These are phyloP conservation scores for Nasonia vitripennis DNA, from an alignment of 1,140 invertebrate species.

Conservation along the genomic window DNA sequence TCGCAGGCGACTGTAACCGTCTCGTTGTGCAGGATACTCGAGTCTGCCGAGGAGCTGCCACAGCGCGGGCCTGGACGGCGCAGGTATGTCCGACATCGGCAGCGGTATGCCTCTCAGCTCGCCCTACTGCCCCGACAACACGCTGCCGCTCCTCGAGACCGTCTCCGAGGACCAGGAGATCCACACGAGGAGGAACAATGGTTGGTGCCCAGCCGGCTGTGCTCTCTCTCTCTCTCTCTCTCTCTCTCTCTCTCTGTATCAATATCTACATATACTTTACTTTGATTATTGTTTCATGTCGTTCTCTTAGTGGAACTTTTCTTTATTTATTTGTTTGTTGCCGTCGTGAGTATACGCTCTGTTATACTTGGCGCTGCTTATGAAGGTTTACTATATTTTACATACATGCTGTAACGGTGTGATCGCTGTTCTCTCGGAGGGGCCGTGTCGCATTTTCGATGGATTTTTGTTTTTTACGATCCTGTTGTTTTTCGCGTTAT, in stretches of 20 bases:
- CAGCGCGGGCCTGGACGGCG: slow-evolving; percentile 75
- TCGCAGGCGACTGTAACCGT: neutral
- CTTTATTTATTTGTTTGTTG: too few relatives aligned
- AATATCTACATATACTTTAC: too few relatives aligned
- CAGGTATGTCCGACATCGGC: slow-evolving; percentile 73
- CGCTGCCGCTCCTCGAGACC: slow-evolving; percentile 77
- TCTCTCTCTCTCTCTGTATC: too few relatives aligned
- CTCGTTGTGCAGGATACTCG: slow-evolving; percentile 81
- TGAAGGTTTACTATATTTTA: too few relatives aligned
- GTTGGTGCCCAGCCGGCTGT: slow-evolving; percentile 61
- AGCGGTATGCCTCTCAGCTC: slow-evolving; percentile 70
- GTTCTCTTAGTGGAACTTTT: too few relatives aligned
- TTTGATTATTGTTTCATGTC: too few relatives aligned
- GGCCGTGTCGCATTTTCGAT: too few relatives aligned
- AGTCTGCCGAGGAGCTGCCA: slow-evolving; percentile 88
- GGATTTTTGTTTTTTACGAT: neutral
- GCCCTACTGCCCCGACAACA: slow-evolving; percentile 76
- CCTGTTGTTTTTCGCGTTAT: slow-evolving; percentile 43
- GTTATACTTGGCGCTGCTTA: too few relatives aligned
- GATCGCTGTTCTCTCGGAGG: too few relatives aligned
- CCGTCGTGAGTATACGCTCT: too few relatives aligned
- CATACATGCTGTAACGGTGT: too few relatives aligned
- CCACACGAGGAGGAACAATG: slow-evolving; percentile 71
- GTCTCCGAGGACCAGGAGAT: slow-evolving; percentile 80
- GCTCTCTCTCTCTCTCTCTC: neutral